These are phyloP conservation scores for Plestiodon gilberti DNA, from an alignment of 2,113 vertebrate genomes.

Conservation along the genomic window DNA sequence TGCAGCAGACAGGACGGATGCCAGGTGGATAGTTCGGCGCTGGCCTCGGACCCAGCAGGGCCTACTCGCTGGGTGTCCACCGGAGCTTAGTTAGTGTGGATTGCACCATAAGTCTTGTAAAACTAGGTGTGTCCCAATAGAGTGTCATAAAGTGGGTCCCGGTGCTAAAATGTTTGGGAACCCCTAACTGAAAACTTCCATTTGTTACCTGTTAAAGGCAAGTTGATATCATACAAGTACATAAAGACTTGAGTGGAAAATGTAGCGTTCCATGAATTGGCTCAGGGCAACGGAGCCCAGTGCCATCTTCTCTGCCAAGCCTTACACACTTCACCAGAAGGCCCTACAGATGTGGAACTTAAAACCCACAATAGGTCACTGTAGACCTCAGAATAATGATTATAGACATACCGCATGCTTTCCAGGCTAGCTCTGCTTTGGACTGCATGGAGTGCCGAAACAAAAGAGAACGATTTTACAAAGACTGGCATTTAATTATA, in stretches of 20 bases:
- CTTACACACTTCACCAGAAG: slow-evolving; percentile 34
- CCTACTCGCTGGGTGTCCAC: no score
- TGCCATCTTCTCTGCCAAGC: slow-evolving; percentile 23
- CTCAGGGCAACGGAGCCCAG: neutral
- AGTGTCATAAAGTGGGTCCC: no score
- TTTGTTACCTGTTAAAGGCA: neutral
- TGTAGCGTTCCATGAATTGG: slow-evolving; percentile 14
- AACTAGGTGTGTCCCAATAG: no score
- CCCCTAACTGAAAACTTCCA: neutral
- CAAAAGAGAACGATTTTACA: slow-evolving; percentile 47
- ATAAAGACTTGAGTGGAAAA: slow-evolving; percentile 38
- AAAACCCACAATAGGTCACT: slow-evolving; percentile 6
- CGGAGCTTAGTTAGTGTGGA: no score
- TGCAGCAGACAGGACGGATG: no score
- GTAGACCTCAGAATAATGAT: slow-evolving; percentile 38
- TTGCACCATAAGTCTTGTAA: no score
- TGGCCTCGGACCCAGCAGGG: no score
- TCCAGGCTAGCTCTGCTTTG: slow-evolving; percentile 46
- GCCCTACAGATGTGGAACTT: neutral
- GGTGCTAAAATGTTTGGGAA: no score
- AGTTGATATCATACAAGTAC: neutral
- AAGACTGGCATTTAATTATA: slow-evolving; percentile 47
- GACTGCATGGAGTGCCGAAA: slow-evolving; percentile 50
- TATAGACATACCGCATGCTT: slow-evolving; percentile 31
- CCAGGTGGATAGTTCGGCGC: no score